Percentiles rank a stretch among this genome's conserved stretches.
phyloP scores from a whole-genome alignment of 2,888 invertebrate genomes.

The Melikaiella ostensackeni region DNA sequence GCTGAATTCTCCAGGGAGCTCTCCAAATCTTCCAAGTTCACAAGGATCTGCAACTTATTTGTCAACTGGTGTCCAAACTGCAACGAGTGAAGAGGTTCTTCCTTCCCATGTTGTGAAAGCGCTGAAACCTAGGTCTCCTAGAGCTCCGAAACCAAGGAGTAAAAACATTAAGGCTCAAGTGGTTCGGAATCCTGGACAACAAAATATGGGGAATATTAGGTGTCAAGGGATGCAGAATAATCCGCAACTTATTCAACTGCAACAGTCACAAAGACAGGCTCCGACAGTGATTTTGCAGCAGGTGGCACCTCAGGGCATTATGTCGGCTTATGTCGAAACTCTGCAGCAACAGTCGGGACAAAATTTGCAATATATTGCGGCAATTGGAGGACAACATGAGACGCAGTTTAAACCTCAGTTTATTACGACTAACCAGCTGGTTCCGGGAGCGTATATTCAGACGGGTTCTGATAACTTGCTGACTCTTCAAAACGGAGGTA shows the following conservation, averaged over 20 bases:
- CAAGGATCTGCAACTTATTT: slow-evolving; percentile 57
- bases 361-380: slow-evolving; percentile 87
- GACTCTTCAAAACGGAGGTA: slow-evolving; percentile 70
- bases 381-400: slow-evolving; percentile 81
- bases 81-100: slow-evolving; percentile 53
- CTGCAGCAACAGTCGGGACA: slow-evolving; percentile 85
- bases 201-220: slow-evolving; percentile 60
- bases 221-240: slow-evolving; percentile 73
- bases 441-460: slow-evolving; percentile 74
- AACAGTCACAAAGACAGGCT: slow-evolving; percentile 80
- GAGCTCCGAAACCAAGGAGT: slow-evolving; percentile 63
- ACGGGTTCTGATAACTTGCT: slow-evolving; percentile 71
- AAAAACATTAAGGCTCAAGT: slow-evolving; percentile 61
- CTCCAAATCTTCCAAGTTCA: slow-evolving; percentile 58
- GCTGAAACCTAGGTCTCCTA: slow-evolving; percentile 55
- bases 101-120: slow-evolving; percentile 42
- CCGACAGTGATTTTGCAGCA: slow-evolving; percentile 86
- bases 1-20: slow-evolving; percentile 44
- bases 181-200: slow-evolving; percentile 62
- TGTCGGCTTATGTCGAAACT: slow-evolving; percentile 84
- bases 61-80: slow-evolving; percentile 55
- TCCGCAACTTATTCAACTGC: slow-evolving; percentile 80
- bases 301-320: slow-evolving; percentile 80
- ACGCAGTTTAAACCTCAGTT: slow-evolving; percentile 71
- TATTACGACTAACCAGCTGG: slow-evolving; percentile 69